Conservation (phyloP, 2,888 invertebrate species). For the Polietes domitor region DNA sequence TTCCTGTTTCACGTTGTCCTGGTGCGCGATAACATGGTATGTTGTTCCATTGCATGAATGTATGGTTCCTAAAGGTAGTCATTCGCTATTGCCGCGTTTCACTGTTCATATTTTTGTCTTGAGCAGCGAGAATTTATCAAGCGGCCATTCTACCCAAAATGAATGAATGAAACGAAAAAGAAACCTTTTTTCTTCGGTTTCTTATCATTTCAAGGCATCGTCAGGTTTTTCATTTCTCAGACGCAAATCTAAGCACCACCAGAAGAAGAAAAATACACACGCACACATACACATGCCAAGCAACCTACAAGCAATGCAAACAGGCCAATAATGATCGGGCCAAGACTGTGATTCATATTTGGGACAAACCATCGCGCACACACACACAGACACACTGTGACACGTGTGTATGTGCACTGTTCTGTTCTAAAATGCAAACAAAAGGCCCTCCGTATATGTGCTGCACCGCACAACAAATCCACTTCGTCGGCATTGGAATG, state of each 20-base stretch:
- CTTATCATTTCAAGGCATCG: background rate
- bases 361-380: background rate
- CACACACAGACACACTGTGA: background rate
- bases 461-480: constrained; percentile 2
- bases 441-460: background rate
- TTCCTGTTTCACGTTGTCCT: too few relatives aligned
- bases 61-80: too few relatives aligned
- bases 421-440: background rate
- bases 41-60: too few relatives aligned
- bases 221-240: background rate
- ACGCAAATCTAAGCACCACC: too few relatives aligned
- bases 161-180: background rate
- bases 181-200: background rate
- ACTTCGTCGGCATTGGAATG: background rate
- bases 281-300: too few relatives aligned
- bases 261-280: background rate
- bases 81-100: too few relatives aligned
- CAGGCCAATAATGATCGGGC: constrained; percentile 59
- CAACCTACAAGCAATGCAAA: too few relatives aligned
- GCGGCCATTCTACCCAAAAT: background rate
- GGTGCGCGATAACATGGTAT: too few relatives aligned
- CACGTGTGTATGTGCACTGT: background rate
- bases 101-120: background rate
- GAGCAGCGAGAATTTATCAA: background rate
- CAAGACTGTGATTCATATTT: constrained; percentile 52